These are phyloP conservation scores for Lapara coniferarum DNA, from an alignment of 2,888 invertebrate genomes.

Conservation along the genomic window DNA sequence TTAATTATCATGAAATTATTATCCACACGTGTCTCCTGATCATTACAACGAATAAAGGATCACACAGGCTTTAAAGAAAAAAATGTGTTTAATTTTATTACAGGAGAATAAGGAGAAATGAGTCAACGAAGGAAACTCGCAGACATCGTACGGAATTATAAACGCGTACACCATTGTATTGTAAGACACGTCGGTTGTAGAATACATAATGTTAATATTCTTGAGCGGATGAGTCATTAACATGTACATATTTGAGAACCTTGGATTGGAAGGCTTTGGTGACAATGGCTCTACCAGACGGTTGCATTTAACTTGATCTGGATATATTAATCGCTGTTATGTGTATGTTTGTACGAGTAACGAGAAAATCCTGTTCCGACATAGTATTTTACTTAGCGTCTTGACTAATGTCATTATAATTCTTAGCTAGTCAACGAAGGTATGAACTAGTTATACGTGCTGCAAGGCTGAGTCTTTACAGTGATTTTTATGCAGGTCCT, in stretches of 20 bases:
- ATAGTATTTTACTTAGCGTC: no score
- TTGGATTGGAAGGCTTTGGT: conserved; percentile 34
- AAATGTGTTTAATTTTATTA: conserved; percentile 24
- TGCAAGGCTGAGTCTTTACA: no score
- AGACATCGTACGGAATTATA: conserved; percentile 54
- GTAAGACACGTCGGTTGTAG: conserved; percentile 50
- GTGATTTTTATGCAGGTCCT: no score
- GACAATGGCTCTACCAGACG: conserved; percentile 18
- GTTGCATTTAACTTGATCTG: not conserved
- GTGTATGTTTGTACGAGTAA: no score
- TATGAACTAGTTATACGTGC: no score
- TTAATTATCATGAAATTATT: conserved; percentile 6
- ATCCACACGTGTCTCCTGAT: conserved; percentile 11
- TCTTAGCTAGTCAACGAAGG: no score
- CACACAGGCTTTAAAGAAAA: conserved; percentile 26
- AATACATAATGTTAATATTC: conserved; percentile 50
- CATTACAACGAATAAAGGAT: conserved; percentile 29
- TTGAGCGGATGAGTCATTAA: conserved; percentile 50
- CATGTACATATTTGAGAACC: conserved; percentile 39
- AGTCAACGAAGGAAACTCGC: conserved; percentile 62
- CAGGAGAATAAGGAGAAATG: conserved; percentile 40
- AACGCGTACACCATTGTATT: conserved; percentile 58
- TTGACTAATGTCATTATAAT: no score
- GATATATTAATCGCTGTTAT: not conserved
- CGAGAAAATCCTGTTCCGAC: no score